Evolutionary conservation across 2,888 invertebrate genomes (phyloP).

Genomic region (Malacosoma neustria): DNA sequence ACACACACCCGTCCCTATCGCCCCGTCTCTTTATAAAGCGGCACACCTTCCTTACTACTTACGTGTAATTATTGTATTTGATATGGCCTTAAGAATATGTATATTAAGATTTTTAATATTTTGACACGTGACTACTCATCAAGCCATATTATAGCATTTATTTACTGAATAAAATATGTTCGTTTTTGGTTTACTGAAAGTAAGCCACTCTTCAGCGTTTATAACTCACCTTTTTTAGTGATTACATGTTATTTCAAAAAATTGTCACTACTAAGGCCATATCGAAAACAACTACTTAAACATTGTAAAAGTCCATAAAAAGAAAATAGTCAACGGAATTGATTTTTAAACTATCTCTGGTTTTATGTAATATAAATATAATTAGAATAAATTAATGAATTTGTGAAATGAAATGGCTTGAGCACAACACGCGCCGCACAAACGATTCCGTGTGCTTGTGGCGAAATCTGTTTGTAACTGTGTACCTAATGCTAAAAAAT

Average conservation of each 20-base stretch:
- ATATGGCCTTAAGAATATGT: not conserved
- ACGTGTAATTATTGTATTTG: slow-evolving; percentile 11
- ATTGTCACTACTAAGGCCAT: too few relatives aligned
- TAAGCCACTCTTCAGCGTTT: too few relatives aligned
- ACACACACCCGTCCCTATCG: slow-evolving; percentile 16
- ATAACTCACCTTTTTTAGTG: too few relatives aligned
- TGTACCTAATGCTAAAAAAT: too few relatives aligned
- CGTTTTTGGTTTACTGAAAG: too few relatives aligned
- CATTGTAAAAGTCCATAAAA: too few relatives aligned
- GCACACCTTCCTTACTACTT: slow-evolving; percentile 7
- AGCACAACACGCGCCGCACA: slow-evolving; percentile 43
- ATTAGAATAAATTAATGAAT: slow-evolving; percentile 9
- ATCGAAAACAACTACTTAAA: too few relatives aligned
- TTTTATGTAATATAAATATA: slow-evolving; percentile 24
- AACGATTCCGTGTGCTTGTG: slow-evolving; percentile 19
- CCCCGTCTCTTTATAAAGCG: slow-evolving; percentile 17
- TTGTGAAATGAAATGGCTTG: slow-evolving; percentile 17
- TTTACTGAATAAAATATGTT: too few relatives aligned
- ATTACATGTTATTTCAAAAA: too few relatives aligned
- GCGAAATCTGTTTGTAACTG: slow-evolving; percentile 12
- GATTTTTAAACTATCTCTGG: slow-evolving; percentile 30
- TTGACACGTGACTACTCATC: too few relatives aligned
- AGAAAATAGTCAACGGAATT: slow-evolving; percentile 34
- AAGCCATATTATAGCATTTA: too few relatives aligned
- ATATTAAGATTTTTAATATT: too few relatives aligned